These are phyloP conservation scores for Vanacampus margaritifer DNA, from an alignment of 2,113 vertebrate species.

Conservation along the genomic window DNA sequence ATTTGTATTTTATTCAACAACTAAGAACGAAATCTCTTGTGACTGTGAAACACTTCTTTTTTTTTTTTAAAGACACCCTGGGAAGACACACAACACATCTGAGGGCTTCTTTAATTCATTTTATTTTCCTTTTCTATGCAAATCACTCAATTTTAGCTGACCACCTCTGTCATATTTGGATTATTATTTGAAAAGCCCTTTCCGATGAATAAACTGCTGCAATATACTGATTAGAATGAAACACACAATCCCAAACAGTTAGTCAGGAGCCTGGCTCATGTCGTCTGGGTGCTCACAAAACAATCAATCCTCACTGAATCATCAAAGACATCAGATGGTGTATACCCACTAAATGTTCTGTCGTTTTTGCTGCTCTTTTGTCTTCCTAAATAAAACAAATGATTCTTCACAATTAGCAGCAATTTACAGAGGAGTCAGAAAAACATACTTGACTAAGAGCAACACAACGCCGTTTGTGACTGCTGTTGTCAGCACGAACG, in stretches of 20 bases:
- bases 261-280: neutral
- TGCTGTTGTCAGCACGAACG: neutral
- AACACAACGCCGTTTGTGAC: conserved; percentile 5
- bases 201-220: neutral
- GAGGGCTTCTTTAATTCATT: too few species aligned
- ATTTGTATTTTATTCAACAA: neutral
- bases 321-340: conserved; percentile 20
- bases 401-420: neutral
- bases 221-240: conserved; percentile 7
- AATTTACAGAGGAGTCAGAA: conserved; percentile 13
- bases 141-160: neutral
- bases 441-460: conserved; percentile 1
- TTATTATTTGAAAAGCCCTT: neutral
- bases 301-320: conserved; percentile 26
- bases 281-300: conserved; percentile 5
- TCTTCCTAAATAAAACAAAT: conserved; percentile 12
- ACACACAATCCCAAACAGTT: conserved; percentile 1
- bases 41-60: neutral
- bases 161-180: neutral
- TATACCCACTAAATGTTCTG: conserved; percentile 11
- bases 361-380: conserved; percentile 14
- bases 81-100: neutral
- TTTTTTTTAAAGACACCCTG: neutral
- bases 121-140: neutral
- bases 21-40: neutral